Evolutionary conservation across 2,888 invertebrate species (phyloP).

Genomic region (Pachycephus smyrnensis): DNA sequence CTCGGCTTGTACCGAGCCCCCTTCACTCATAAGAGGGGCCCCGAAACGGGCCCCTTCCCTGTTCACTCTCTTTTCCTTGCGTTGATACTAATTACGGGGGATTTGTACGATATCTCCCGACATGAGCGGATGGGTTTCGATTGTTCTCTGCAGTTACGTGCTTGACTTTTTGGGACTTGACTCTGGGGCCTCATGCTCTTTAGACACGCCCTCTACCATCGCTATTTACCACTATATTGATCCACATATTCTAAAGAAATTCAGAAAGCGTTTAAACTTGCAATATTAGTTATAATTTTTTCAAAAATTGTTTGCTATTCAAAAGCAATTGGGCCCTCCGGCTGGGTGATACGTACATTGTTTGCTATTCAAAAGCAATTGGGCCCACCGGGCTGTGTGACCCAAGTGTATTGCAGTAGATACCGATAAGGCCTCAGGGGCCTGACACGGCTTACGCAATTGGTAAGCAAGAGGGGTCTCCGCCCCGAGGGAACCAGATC

Average conservation of each 20-base stretch:
- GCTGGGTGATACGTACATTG: not conserved
- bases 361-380: too few relatives aligned
- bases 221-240: not conserved
- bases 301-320: not conserved
- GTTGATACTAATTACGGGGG: not conserved
- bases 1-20: constrained; percentile 21
- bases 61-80: not conserved
- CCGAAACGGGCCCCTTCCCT: constrained; percentile 5
- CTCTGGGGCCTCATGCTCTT: not conserved
- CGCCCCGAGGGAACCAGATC: constrained; percentile 51
- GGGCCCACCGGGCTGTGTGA: not conserved
- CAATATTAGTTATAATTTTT: not conserved
- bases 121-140: not conserved
- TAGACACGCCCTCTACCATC: not conserved
- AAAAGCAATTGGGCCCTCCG: not conserved
- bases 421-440: constrained; percentile 24
- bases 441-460: constrained; percentile 47
- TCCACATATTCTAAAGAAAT: not conserved
- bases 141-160: not conserved
- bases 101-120: not conserved
- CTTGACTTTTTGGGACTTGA: not conserved
- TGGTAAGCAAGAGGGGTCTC: constrained; percentile 8
- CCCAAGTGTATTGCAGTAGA: not conserved
- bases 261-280: not conserved
- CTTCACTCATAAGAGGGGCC: constrained; percentile 33